Base-by-base conservation (phyloP, 92 coral and sea anemone species). In the Epizoanthus illoricatus region DNA sequence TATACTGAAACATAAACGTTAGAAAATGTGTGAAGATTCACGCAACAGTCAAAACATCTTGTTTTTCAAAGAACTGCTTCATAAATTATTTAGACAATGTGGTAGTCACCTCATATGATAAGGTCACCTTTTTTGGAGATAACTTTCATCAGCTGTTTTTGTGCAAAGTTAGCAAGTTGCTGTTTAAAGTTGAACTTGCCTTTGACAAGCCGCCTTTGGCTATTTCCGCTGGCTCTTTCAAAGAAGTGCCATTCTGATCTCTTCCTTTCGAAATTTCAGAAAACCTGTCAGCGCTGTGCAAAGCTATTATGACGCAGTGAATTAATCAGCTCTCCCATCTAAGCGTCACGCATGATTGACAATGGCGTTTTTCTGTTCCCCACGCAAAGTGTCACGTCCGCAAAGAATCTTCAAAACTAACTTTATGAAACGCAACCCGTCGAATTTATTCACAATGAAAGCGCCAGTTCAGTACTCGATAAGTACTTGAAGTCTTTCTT, bases 301-400 rank as follows among this genome's bases (percentile, higher is more conserved):
- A 19, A 19, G 5, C 60, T n/a, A 43, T 71, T 71, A 43, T 43
- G 42, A 62, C 71, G 71, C 82, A 61, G 56, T 78, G 71, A 45
- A 78, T 78, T 68, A 78, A 62, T 42, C 82, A 64, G 57, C 36
- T n/a, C 13, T 78, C 42, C 42, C 61, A 19, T 63, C 81, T 60
- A 3, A 75, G n/a, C 89, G 89, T 88, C 91, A 88, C 82, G 83
- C 63, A 66, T 80, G 86, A 61, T 71, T 74, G 41, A 80, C 60
- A 69, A 81, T 70, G 61, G 76, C 64, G 23, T 80, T 81, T 75
- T 58, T 78, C 72, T 78, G 71, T 45, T 78, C 62, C 71, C 71
- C 70, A 63, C 72, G 42, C 72, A 63, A 12, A 45, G 23, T 41
- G 82, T 78, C 82, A 78, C 82, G 82, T 43, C 49, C 61, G 5